Base-by-base conservation (phyloP, 2,888 invertebrate species). In the Cynaeus angustus region DNA sequence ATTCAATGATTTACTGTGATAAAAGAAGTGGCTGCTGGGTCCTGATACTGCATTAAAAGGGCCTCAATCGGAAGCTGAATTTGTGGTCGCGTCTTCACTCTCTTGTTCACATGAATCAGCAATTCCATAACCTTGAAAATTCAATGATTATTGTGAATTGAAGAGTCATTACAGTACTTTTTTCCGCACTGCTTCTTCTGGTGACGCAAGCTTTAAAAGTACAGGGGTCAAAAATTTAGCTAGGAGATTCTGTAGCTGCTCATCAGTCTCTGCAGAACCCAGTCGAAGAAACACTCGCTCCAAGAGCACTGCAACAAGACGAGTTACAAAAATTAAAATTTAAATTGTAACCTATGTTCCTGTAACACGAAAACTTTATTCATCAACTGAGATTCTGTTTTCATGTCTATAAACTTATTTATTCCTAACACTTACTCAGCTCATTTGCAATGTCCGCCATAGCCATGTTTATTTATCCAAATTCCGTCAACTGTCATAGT, bases 241-340 rank as follows among this genome's bases (percentile, higher is more conserved):
- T 26, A 97, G 89, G 66, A 92, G 91, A 79, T 89, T 90, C 85
- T 97, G 93, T 65, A 97, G 87, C 81, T 96, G 94, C 64, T 96
- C 95, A 86, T 98, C 97, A 4, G 92, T 91, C 76, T 97, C 95
- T 0, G 96, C 94, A 78, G 93, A 93, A 12, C 96, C 97, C 75
- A 97, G 89, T 53, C 96, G 90, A 66, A 97, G 86, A 81, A 97
- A 93, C 9, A 97, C 96, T 75, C 96, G 88, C 84, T 97, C 97
- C 82, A 97, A 87, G 55, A 97, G 88, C 84, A 92, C 96, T 96
- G 80, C 61, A 87, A 84, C 6, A 12, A 14, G 8, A 26, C 10
- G 28, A 50, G 6, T 41, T 16, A 38, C 16, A 56, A 38, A 38
- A 21, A n/a, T 12, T 10, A 4, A 5, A 41, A 30, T 3, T 21